Evolutionary conservation across 2,888 invertebrate genomes (phyloP).

Genomic region (Lasioglossum leucozonium): DNA sequence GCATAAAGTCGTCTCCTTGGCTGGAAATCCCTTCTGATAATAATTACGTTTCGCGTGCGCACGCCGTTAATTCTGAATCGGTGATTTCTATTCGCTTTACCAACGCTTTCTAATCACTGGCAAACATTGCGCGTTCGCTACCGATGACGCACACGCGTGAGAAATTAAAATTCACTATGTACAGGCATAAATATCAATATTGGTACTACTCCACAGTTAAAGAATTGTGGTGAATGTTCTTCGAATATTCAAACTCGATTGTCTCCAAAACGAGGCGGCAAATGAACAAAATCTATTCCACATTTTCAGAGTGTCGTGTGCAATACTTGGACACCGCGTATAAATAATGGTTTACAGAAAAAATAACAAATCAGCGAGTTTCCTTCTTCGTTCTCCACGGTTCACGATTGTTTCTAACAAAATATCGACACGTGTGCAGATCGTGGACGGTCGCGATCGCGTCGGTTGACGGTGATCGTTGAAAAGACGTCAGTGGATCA

Average conservation of each 20-base stretch:
- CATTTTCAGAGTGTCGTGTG: too few relatives aligned
- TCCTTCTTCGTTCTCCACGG: background rate
- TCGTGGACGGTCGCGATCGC: background rate
- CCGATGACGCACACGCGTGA: background rate
- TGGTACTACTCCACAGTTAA: too few relatives aligned
- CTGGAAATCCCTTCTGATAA: constrained; percentile 8
- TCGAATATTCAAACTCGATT: background rate
- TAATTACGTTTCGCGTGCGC: constrained; percentile 2
- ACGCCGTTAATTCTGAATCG: constrained; percentile 31
- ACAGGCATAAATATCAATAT: too few relatives aligned
- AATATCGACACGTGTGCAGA: background rate
- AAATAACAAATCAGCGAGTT: background rate
- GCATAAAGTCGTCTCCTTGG: constrained; percentile 18
- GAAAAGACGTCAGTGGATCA: background rate
- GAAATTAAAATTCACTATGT: background rate
- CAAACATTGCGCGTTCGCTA: background rate
- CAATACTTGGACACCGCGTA: background rate
- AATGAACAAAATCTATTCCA: background rate
- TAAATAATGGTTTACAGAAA: background rate
- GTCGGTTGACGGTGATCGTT: constrained; percentile 3
- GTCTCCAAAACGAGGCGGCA: background rate
- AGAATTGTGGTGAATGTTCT: too few relatives aligned
- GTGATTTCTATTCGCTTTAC: background rate
- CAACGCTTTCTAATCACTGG: background rate
- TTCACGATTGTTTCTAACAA: background rate